A percentile compares a stretch with the other conserved stretches of the same genome.
Evolutionary conservation across 2,888 invertebrate species (phyloP).

Genomic region (Celastrina argiolus): DNA sequence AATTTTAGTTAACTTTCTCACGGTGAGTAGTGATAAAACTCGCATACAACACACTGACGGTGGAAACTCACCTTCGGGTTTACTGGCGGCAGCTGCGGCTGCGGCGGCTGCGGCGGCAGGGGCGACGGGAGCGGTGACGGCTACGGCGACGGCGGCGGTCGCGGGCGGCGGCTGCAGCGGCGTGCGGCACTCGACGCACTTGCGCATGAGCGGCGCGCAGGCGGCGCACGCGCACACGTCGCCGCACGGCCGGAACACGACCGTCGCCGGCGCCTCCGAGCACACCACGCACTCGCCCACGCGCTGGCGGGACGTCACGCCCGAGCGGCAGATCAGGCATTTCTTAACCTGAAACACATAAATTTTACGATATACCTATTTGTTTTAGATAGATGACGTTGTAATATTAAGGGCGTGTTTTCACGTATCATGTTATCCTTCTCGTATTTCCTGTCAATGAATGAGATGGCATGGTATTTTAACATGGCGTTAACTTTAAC

Average conservation of each 20-base stretch:
- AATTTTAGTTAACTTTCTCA: too few relatives aligned
- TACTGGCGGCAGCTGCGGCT: constrained; percentile 27
- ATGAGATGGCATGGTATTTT: too few relatives aligned
- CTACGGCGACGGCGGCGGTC: constrained; percentile 51
- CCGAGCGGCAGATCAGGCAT: constrained; percentile 94
- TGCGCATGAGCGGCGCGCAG: constrained; percentile 97
- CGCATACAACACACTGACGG: too few relatives aligned
- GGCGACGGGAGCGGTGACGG: constrained; percentile 51
- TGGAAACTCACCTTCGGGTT: constrained; percentile 25
- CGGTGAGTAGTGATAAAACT: too few relatives aligned
- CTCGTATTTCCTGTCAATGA: too few relatives aligned
- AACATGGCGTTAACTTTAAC: too few relatives aligned
- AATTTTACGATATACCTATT: too few relatives aligned
- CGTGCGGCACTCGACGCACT: constrained; percentile 96
- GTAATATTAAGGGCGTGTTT: too few relatives aligned
- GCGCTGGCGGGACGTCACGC: constrained; percentile 86
- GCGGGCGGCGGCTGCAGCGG: constrained; percentile 75
- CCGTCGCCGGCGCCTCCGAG: constrained; percentile 94
- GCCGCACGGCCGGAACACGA: constrained; percentile 95
- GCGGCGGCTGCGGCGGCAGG: constrained; percentile 50
- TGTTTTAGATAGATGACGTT: too few relatives aligned
- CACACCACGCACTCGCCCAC: constrained; percentile 98
- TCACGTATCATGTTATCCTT: too few relatives aligned
- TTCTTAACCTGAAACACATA: constrained; percentile 85
- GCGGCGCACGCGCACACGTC: constrained; percentile 93